Evolutionary conservation across 2,888 invertebrate species (phyloP).

Genomic region (Drosophila putrida): DNA sequence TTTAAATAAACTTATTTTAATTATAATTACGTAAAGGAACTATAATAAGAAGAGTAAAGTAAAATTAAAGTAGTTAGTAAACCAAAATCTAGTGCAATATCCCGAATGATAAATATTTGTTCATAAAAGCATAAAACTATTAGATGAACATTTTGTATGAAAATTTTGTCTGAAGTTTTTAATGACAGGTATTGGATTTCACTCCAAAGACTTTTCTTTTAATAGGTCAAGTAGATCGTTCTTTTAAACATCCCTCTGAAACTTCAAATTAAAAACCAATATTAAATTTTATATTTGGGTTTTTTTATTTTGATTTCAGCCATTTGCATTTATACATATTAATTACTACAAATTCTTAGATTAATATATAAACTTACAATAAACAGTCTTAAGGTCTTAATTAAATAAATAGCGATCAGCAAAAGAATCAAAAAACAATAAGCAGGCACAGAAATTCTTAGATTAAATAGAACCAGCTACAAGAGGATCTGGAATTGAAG

Average conservation of each 20-base stretch:
- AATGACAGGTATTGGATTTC: too few relatives aligned
- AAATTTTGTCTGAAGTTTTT: too few relatives aligned
- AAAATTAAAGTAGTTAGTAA: too few relatives aligned
- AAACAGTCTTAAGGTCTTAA: constrained; percentile 69
- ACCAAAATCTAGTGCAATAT: too few relatives aligned
- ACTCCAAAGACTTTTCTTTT: too few relatives aligned
- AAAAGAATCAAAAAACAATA: constrained; percentile 13
- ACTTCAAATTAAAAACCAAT: background rate
- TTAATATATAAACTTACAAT: constrained; percentile 30
- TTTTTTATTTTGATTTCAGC: constrained; percentile 41
- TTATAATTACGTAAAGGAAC: too few relatives aligned
- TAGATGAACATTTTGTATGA: too few relatives aligned
- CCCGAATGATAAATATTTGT: too few relatives aligned
- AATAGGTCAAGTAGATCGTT: background rate
- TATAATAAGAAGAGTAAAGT: too few relatives aligned
- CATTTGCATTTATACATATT: constrained; percentile 11
- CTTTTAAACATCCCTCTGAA: background rate
- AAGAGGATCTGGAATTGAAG: background rate
- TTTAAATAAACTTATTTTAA: too few relatives aligned
- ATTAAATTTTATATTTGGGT: background rate
- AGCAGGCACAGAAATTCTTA: constrained; percentile 34
- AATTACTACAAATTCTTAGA: constrained; percentile 17
- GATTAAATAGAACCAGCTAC: constrained; percentile 33
- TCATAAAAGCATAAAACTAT: too few relatives aligned
- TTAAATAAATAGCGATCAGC: constrained; percentile 18